Evolutionary conservation across 2,888 invertebrate genomes (phyloP), one percentile per base, ranked within the genome.

Genomic region (Xylocampa areola): DNA sequence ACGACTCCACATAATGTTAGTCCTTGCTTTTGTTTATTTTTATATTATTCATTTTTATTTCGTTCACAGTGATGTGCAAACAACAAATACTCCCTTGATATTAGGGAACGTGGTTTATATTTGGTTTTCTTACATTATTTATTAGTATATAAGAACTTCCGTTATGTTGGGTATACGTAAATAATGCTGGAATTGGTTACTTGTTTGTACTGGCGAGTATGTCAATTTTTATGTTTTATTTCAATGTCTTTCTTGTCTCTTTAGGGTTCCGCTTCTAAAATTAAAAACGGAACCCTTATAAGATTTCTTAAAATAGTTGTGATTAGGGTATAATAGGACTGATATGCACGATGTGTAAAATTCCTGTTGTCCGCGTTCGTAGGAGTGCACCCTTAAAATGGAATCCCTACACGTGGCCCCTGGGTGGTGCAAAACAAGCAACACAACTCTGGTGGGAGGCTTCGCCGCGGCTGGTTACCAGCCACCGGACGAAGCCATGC

Each of bases 21-120:
- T 82, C 79, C 78, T 82, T 82, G 78, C 77, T 76, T 81, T 86
- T 84, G 80, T 82, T 84, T 82, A 79, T 80, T 79, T 81, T 76
- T 77, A 78, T 81, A 76, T 76, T 77, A 74, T 82, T 79, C 75
- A 78, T 81, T 81, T 80, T 77, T 76, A 77, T 77, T 81, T 73
- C 66, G 62, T 75, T 71, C 67, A 68, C 71, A 55, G 68, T 74
- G 72, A 76, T 76, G 73, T 77, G 68, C 73, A 76, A 71, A 75
- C 73, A 78, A 74, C 73, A 67, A n/a, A 73, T 77, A 65, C 74
- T 72, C 65, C 44, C 43, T 61, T 40, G 59, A 76, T 67, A 65
- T 68, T 59, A 61, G 47, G 43, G 40, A 55, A 59, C 51, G 59
- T 52, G 66, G 51, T 59, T 49, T 59, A 49, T 73, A 62, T 73